phyloP scores from a whole-genome alignment of 2,113 vertebrate species.

The Lagenorhynchus albirostris region DNA sequence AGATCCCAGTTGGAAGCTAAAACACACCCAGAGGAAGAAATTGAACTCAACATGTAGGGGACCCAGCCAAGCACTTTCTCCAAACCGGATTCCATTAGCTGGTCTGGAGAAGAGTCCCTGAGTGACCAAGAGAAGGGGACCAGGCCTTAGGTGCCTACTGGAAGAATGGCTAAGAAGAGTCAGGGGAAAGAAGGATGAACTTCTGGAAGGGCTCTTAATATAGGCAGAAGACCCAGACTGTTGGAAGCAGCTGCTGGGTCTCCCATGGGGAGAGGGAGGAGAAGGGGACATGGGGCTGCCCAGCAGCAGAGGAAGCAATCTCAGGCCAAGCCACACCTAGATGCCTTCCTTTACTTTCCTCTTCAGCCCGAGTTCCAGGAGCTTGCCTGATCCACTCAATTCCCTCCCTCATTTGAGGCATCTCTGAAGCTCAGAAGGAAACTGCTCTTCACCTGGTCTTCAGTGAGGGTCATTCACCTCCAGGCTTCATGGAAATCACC shows the following conservation, averaged over 20 bases:
- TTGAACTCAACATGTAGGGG: constrained; percentile 40
- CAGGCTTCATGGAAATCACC: neutral
- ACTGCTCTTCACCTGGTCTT: neutral
- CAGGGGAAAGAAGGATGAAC: constrained; percentile 29
- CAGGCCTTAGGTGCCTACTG: neutral
- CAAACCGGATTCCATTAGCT: neutral
- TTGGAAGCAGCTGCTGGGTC: neutral
- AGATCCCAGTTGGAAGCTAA: constrained; percentile 49
- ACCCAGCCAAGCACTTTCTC: constrained; percentile 57
- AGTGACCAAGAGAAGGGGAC: constrained; percentile 1
- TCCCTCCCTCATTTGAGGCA: neutral
- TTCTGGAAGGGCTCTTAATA: constrained; percentile 18
- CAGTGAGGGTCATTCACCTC: neutral
- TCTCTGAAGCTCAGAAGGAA: neutral
- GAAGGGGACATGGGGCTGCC: neutral
- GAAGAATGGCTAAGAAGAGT: constrained; percentile 19
- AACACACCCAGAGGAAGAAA: constrained; percentile 51
- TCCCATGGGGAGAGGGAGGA: neutral
- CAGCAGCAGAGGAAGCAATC: neutral
- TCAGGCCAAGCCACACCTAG: neutral
- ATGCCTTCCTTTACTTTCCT: neutral
- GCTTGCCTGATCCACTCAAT: neutral
- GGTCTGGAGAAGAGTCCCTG: constrained; percentile 4
- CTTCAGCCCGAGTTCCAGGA: neutral
- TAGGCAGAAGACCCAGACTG: neutral